A percentile compares a stretch with the other conserved stretches of the same genome.
These are phyloP conservation scores for Taphrorychus bicolor DNA, from an alignment of 2,888 invertebrate genomes.

Conservation along the genomic window DNA sequence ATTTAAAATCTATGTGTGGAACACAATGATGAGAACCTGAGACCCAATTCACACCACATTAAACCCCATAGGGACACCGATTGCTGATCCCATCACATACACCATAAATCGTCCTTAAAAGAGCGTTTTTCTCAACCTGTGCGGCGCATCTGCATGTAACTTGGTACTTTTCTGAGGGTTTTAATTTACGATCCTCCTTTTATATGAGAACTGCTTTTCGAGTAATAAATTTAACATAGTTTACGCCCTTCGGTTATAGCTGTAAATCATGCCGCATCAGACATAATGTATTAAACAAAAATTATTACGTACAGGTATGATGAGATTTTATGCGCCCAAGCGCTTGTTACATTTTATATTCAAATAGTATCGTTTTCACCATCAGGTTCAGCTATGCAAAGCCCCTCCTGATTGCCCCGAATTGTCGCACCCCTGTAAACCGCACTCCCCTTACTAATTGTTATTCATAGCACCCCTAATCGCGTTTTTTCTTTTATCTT, in stretches of 20 bases:
- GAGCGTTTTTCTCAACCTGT: too few relatives aligned
- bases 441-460: neutral
- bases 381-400: too few relatives aligned
- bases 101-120: neutral
- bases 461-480: too few relatives aligned
- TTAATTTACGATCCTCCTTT: constrained; percentile 33
- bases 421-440: neutral
- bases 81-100: too few relatives aligned
- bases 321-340: neutral
- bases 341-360: too few relatives aligned
- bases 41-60: neutral
- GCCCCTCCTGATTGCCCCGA: too few relatives aligned
- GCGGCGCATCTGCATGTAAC: constrained; percentile 15
- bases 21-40: too few relatives aligned
- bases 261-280: constrained; percentile 25
- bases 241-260: constrained; percentile 32
- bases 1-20: too few relatives aligned
- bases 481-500: neutral
- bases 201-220: constrained; percentile 18
- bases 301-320: too few relatives aligned
- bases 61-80: neutral
- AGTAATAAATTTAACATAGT: constrained; percentile 32
- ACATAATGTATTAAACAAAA: too few relatives aligned
- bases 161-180: constrained; percentile 17
- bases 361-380: too few relatives aligned